Evolutionary conservation across 2,888 invertebrate species (phyloP), one percentile per base, ranked within the genome.

Genomic region (Anthophora plumipes): DNA sequence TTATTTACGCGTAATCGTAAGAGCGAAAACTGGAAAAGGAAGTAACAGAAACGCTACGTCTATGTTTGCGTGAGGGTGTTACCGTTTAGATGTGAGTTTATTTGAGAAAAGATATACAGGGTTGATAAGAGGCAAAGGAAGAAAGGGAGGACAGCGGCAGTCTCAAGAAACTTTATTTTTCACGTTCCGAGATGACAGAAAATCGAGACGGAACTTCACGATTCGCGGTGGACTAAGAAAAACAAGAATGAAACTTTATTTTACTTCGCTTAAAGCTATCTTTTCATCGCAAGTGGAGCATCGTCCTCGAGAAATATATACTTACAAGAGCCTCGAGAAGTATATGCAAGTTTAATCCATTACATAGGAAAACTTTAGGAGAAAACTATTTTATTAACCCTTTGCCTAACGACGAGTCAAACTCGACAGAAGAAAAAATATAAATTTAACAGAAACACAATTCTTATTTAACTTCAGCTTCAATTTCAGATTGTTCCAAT

Each of bases 201-300:
- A 73, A 77, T 67, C 31, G 55, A 39, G 37, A 60, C 37, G 50
- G 22, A 60, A 73, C 43, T 77, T 73, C 14, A 11, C 41, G 60
- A 54, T 66, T 60, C 60, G 41, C 8, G 39, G 17, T 60, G 46
- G 17, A 25, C 52, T n/a, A 11, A 43, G 39, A 60, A 77, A 54
- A 77, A 54, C 52, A 52, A 48, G 60, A 64, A 57, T 55, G 57
- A 59, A 76, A 64, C 71, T 64, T 59, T 71, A 46, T 66, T 60
- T 66, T 60, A 14, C 25, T 20, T 60, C 52, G n/a, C 11, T 72
- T 59, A 31, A 37, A 37, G 52, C 25, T n/a, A 60, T 31, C 20
- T 60, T 48, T 59, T 37, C 50, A 20, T 57, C 20, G 48, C 11
- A 25, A 59, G 14, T 39, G 22, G 57, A 70, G 46, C 37, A 17